Evolutionary conservation across 2,888 invertebrate genomes (phyloP).

Genomic region (Eulithis testata): DNA sequence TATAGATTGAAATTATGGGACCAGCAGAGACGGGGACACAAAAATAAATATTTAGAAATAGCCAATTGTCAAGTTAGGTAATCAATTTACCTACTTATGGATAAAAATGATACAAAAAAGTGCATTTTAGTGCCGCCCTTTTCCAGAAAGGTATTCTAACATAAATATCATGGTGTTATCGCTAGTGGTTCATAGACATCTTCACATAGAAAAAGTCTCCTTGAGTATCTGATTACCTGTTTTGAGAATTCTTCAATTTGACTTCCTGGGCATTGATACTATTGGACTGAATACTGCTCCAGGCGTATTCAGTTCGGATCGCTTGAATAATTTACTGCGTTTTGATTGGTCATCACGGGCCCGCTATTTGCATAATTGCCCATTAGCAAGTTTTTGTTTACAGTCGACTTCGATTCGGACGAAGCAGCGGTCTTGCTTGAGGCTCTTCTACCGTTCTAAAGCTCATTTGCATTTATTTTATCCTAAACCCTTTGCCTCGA

Average conservation of each 20-base stretch:
- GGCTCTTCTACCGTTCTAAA: conserved; percentile 51
- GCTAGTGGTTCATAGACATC: too few species aligned
- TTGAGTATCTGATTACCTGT: too few species aligned
- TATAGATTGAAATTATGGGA: conserved; percentile 8
- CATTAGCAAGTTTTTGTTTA: conserved; percentile 79
- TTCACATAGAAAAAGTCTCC: too few species aligned
- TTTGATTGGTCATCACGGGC: conserved; percentile 76
- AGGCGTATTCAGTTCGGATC: conserved; percentile 59
- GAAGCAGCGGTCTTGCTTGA: conserved; percentile 53
- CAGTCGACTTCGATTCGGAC: conserved; percentile 59
- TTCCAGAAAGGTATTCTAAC: too few species aligned
- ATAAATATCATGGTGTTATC: too few species aligned
- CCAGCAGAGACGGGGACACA: not conserved
- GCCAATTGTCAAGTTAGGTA: too few species aligned
- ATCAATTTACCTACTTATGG: too few species aligned
- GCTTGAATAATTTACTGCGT: conserved; percentile 76
- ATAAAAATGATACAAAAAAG: too few species aligned
- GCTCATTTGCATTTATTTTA: conserved; percentile 61
- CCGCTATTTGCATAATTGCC: conserved; percentile 75
- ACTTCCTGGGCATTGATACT: conserved; percentile 43
- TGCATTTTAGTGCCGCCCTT: too few species aligned
- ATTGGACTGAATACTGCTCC: conserved; percentile 49
- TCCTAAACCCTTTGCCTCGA: conserved; percentile 52
- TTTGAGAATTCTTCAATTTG: not conserved
- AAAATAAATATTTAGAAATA: too few species aligned